Base-by-base conservation (phyloP, 1,140 invertebrate genomes). In the Amyelois transitella region DNA sequence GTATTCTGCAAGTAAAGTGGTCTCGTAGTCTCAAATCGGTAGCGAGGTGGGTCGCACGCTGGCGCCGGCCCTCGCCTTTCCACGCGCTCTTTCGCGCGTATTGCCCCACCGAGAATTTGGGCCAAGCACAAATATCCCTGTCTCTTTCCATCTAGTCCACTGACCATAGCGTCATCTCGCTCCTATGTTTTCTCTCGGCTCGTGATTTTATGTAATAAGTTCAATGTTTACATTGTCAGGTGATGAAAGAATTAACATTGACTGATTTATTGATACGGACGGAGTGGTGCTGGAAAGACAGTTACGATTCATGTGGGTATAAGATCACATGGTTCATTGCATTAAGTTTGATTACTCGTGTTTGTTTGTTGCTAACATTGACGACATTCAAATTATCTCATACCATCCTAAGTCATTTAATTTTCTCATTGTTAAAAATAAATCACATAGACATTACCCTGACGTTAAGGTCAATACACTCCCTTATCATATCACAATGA, bases 11-110 rank as follows among this genome's bases (percentile, higher is more conserved):
- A 71, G 59, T 57, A 65, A 61, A 70, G 51, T 85, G 85, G 83
- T 87, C 72, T 81, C 79, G 51, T 85, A 87, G 83, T 87, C 72
- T 81, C 79, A 85, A 82, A 57, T 77, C 76, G 77, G 81, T 85
- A 82, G 84, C 84, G 84, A 87, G 84, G 84, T 81, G 78, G 83
- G 77, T 68, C 80, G 81, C 78, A 82, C 84, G 83, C 68, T 55
- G 68, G 25, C 25, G 25, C 60, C 60, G 63, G 59, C 48, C 66
- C 62, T 65, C 64, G 55, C 55, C 60, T 68, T 52, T 62, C 67
- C 66, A 70, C 69, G 72, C 78, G 78, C 73, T 76, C 73, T 75
- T 75, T 80, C 75, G 72, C 75, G 74, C 75, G 64, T 28, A 62
- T 66, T 66, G 69, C 60, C 61, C 61, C 58, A 69, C 69, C 69